phyloP scores from a whole-genome alignment of 2,797 vertebrate genomes.

The Chaetodon trifasciatus region DNA sequence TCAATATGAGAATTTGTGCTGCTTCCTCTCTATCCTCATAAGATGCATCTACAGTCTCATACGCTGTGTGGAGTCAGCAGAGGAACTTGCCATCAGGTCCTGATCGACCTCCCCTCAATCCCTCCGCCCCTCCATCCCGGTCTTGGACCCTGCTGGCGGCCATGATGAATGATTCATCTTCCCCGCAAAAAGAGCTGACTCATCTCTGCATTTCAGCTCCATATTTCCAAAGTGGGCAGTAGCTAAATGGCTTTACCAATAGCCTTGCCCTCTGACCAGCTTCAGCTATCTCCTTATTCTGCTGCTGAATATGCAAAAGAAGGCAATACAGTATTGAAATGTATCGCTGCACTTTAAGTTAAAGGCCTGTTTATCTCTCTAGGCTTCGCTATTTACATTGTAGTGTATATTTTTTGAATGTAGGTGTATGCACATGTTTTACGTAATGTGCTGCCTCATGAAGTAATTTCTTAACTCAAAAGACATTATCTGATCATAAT shows the following conservation, averaged over 20 bases:
- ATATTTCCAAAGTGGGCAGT: conserved; percentile 76
- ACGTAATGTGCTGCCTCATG: conserved; percentile 22
- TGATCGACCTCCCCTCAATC: conserved; percentile 71
- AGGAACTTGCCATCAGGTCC: conserved; percentile 77
- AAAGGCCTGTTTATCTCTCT: conserved; percentile 12
- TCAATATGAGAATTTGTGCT: background rate
- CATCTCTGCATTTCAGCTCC: conserved; percentile 74
- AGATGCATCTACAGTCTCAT: conserved; percentile 20
- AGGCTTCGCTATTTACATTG: conserved; percentile 32
- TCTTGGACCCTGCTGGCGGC: conserved; percentile 73
- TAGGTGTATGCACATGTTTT: background rate
- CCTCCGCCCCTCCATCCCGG: conserved; percentile 51
- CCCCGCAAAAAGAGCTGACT: conserved; percentile 79
- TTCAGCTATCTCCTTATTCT: conserved; percentile 49
- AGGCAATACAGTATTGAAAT: conserved; percentile 32
- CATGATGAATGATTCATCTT: conserved; percentile 87
- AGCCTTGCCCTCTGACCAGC: conserved; percentile 45
- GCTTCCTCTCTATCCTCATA: background rate
- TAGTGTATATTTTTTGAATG: conserved; percentile 3
- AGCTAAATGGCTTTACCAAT: conserved; percentile 76
- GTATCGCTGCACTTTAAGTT: conserved; percentile 18
- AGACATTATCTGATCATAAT: background rate
- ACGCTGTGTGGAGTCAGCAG: conserved; percentile 72
- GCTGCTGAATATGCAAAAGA: conserved; percentile 63
- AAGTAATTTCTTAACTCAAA: conserved; percentile 16